These are phyloP conservation scores for Cryptophagus acutangulus DNA, from an alignment of 2,888 invertebrate genomes.

Conservation along the genomic window DNA sequence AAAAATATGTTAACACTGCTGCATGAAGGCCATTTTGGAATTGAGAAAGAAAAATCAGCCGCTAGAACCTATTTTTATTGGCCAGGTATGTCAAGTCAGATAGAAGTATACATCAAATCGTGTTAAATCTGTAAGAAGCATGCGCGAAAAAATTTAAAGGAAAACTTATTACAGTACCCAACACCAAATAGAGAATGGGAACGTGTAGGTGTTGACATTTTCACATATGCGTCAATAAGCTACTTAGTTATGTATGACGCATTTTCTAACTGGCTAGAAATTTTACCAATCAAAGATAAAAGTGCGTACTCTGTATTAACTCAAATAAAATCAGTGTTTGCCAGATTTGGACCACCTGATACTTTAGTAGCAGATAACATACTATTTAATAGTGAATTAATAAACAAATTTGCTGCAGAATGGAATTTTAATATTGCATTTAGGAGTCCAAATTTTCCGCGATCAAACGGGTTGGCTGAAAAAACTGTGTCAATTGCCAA, in stretches of 20 bases:
- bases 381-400: conserved; percentile 13
- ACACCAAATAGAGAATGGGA: conserved; percentile 16
- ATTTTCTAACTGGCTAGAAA: conserved; percentile 18
- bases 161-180: conserved; percentile 10
- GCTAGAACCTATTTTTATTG: background rate
- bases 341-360: conserved; percentile 13
- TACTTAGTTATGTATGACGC: conserved; percentile 17
- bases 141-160: conserved; percentile 13
- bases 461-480: conserved; percentile 19
- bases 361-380: conserved; percentile 15
- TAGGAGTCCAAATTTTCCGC: conserved; percentile 15
- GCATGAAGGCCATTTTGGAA: conserved; percentile 3
- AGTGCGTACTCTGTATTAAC: conserved; percentile 12
- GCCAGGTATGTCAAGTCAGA: background rate
- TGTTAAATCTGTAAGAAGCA: conserved; percentile 9
- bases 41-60: background rate
- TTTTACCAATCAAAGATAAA: conserved; percentile 14
- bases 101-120: conserved; percentile 3
- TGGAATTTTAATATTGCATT: conserved; percentile 18
- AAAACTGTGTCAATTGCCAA: conserved; percentile 11
- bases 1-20: background rate
- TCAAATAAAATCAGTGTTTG: conserved; percentile 12
- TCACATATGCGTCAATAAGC: conserved; percentile 11
- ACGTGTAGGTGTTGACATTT: conserved; percentile 18
- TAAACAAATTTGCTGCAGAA: conserved; percentile 13